Evolutionary conservation across 2,888 invertebrate genomes (phyloP).

Genomic region (Papilio protenor): DNA sequence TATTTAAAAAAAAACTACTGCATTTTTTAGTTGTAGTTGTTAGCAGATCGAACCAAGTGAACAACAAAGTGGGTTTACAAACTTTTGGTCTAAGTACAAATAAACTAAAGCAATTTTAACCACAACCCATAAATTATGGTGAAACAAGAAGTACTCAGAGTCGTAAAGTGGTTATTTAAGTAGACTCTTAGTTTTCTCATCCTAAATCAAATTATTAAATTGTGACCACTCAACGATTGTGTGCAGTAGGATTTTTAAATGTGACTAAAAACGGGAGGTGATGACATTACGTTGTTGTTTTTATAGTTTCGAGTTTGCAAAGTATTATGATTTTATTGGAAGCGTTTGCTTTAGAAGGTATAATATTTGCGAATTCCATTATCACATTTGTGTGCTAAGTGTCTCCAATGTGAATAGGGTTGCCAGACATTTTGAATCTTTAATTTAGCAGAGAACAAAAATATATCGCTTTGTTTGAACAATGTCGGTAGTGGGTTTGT

Average conservation of each 20-base stretch:
- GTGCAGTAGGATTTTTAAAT: neutral
- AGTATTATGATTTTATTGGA: constrained; percentile 19
- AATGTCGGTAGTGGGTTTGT: neutral
- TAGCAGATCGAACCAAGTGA: neutral
- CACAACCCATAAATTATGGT: too few relatives aligned
- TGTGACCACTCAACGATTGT: too few relatives aligned
- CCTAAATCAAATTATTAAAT: too few relatives aligned
- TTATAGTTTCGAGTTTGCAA: constrained; percentile 10
- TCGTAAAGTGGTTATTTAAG: too few relatives aligned
- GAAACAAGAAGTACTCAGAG: too few relatives aligned
- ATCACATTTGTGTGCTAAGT: constrained; percentile 20
- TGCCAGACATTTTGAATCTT: neutral
- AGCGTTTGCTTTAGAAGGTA: constrained; percentile 13
- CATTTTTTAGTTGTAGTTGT: neutral
- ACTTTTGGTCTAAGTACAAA: too few relatives aligned
- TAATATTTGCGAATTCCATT: constrained; percentile 18
- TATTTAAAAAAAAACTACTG: neutral
- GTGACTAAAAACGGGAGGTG: neutral
- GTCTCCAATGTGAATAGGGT: constrained; percentile 3
- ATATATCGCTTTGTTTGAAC: neutral
- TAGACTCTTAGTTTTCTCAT: too few relatives aligned
- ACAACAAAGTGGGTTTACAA: neutral
- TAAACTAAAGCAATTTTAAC: too few relatives aligned
- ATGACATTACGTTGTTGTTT: constrained; percentile 15
- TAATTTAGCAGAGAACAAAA: neutral